A percentile compares a stretch with the other conserved stretches of the same genome.
Evolutionary conservation across 2,888 invertebrate genomes (phyloP).

Genomic region (Hydroisotoma schaefferi): DNA sequence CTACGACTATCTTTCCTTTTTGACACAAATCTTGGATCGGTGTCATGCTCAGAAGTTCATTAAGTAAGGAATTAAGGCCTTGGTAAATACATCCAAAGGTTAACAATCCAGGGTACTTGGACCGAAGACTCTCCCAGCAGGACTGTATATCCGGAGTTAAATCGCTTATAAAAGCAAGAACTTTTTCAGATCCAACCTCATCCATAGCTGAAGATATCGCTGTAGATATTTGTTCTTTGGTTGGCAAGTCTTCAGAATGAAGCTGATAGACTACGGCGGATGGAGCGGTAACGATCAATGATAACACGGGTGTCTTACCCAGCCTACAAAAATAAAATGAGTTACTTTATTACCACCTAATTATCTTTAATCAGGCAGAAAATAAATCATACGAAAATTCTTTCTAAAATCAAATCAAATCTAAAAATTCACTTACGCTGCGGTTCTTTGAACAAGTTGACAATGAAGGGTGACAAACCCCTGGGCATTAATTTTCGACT

Average conservation of each 20-base stretch:
- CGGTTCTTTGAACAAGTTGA: constrained; percentile 21
- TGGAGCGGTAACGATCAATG: neutral
- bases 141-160: constrained; percentile 20
- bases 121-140: constrained; percentile 30
- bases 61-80: constrained; percentile 26
- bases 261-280: neutral
- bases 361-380: neutral
- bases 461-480: constrained; percentile 31
- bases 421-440: constrained; percentile 16
- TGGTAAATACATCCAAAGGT: constrained; percentile 32
- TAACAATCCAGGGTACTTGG: constrained; percentile 28
- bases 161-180: constrained; percentile 33
- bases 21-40: constrained; percentile 9
- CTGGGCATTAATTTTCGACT: constrained; percentile 21
- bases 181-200: constrained; percentile 24
- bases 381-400: neutral
- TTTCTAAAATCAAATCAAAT: neutral
- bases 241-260: neutral
- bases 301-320: too few species aligned
- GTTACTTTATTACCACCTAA: neutral
- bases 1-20: constrained; percentile 19
- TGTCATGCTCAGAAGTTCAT: constrained; percentile 23
- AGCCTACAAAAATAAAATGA: too few species aligned
- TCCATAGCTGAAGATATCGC: neutral
- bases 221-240: neutral